Conservation (phyloP, 2,797 vertebrate species). For the Harpagifer antarcticus region DNA sequence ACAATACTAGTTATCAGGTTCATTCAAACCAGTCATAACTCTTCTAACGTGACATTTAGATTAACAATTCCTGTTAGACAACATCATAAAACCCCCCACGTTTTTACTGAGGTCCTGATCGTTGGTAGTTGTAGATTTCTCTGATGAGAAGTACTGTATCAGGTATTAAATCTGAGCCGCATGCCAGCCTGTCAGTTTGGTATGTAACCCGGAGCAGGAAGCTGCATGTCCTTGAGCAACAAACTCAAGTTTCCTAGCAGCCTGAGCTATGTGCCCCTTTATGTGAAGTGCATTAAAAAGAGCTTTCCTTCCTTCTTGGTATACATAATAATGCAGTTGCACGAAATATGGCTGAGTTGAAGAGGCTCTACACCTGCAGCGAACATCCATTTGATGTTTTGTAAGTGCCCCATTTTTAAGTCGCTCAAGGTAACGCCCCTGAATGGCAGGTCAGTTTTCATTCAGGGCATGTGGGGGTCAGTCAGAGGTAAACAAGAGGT, state of each 20-base stretch:
- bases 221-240: slow-evolving; percentile 33
- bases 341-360: slow-evolving; percentile 37
- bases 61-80: neutral
- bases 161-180: slow-evolving; percentile 38
- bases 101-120: slow-evolving; percentile 4
- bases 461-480: slow-evolving; percentile 80
- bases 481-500: slow-evolving; percentile 73
- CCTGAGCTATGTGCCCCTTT: slow-evolving; percentile 10
- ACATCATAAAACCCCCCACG: neutral
- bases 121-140: slow-evolving; percentile 2
- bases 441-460: slow-evolving; percentile 69
- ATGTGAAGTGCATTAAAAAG: slow-evolving; percentile 11
- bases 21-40: neutral
- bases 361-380: slow-evolving; percentile 48
- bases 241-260: slow-evolving; percentile 8
- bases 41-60: slow-evolving; percentile 7
- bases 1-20: neutral
- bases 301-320: neutral
- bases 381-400: slow-evolving; percentile 55
- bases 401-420: slow-evolving; percentile 71
- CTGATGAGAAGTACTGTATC: slow-evolving; percentile 31
- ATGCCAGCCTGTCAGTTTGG: slow-evolving; percentile 39
- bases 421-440: slow-evolving; percentile 47
- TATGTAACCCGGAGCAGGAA: slow-evolving; percentile 56
- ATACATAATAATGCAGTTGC: slow-evolving; percentile 16